phyloP scores from a whole-genome alignment of 2,113 vertebrate genomes.

The Upupa epops region DNA sequence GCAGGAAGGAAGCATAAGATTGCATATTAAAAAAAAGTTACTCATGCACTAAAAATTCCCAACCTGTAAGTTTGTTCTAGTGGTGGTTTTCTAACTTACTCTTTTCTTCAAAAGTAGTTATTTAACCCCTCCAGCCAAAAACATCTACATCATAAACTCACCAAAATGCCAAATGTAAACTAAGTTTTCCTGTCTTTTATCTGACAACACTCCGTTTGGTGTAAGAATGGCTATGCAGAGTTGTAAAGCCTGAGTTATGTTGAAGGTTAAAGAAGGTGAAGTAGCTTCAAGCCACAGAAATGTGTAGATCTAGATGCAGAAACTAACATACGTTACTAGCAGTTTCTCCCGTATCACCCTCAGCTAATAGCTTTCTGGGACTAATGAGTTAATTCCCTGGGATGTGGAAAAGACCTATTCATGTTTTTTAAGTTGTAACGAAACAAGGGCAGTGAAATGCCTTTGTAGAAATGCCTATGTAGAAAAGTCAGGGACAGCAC shows the following conservation, averaged over 20 bases:
- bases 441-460: neutral
- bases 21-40: neutral
- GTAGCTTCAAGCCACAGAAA: neutral
- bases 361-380: neutral
- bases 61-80: neutral
- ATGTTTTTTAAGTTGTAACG: neutral
- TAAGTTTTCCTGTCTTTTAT: neutral
- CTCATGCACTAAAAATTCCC: neutral
- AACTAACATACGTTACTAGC: neutral
- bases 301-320: neutral
- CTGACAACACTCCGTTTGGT: neutral
- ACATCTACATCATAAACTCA: too few relatives aligned
- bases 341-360: neutral
- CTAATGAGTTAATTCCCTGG: neutral
- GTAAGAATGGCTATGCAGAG: neutral
- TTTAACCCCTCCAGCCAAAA: neutral
- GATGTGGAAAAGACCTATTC: neutral
- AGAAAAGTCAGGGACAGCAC: neutral
- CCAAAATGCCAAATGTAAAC: neutral
- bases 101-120: neutral
- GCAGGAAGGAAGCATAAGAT: constrained; percentile 36
- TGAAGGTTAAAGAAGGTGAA: neutral
- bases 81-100: neutral
- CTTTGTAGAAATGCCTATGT: neutral
- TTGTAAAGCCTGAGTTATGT: neutral